These are phyloP conservation scores for Myripristis jacobus DNA, from an alignment of 2,797 vertebrate genomes.

Conservation along the genomic window DNA sequence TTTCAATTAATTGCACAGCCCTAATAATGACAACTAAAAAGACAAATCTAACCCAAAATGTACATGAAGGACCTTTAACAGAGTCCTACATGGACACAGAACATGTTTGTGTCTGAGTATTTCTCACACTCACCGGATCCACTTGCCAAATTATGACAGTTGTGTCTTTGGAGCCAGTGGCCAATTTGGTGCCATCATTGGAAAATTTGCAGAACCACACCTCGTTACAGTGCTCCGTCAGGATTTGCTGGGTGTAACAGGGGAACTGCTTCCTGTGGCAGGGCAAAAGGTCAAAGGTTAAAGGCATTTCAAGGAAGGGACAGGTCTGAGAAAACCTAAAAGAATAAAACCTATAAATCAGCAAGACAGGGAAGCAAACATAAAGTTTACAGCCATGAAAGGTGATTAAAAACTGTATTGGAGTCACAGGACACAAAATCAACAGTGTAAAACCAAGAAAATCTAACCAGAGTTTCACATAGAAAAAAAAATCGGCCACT, in stretches of 20 bases:
- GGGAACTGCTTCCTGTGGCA: constrained; percentile 96
- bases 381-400: neutral
- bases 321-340: neutral
- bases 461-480: neutral
- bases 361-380: no score
- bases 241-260: constrained; percentile 98
- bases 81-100: neutral
- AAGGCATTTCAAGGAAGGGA: neutral
- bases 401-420: neutral
- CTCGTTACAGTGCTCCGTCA: constrained; percentile 99
- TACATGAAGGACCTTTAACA: neutral
- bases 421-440: neutral
- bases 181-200: constrained; percentile 98
- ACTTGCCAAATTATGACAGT: constrained; percentile 99
- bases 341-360: no score
- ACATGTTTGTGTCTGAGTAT: constrained; percentile 3
- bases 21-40: neutral
- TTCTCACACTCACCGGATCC: constrained; percentile 90
- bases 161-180: constrained; percentile 99
- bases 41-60: neutral
- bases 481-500: neutral
- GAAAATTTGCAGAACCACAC: constrained; percentile 99
- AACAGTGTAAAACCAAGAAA: neutral
- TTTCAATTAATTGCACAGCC: no score
- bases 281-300: constrained; percentile 6